Evolutionary conservation across 2,113 vertebrate genomes (phyloP), one percentile per base, ranked within the genome.

Genomic region (Boulengeromyrus knoepffleri): DNA sequence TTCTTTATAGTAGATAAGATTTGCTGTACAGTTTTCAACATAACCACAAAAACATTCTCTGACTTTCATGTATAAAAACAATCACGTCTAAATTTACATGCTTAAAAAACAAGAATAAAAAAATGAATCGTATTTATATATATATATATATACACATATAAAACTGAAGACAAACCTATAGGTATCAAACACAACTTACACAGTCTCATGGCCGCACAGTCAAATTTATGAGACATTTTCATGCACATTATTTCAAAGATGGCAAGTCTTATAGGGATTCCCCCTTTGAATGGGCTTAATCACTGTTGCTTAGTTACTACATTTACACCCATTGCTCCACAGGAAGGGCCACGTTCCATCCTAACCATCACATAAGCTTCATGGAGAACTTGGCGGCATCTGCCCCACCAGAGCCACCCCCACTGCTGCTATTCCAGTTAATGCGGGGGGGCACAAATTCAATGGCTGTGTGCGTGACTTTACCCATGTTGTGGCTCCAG

Each of bases 401-500:
- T 87, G 89, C 88, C 3, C 88, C 9, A 70, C 3, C 10, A 12
- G 62, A 91, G 52, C 93, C 93, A 0, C 94, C 90, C 6, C 92
- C 91, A 4, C 53, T 91, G 24, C 1, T 90, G 27, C 88, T 89
- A 90, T 24, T 91, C 12, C 86, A 89, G 90, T 21, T 91, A 17
- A 93, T 85, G 46, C 90, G 95, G 89, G 92, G 95, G 36, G 96
- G 95, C 42, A 97, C 96, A 3, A 97, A 97, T 3, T 97, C 96
- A 1, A 97, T 97, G 85, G 96, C 92, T 0, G 96, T 97, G 93
- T 96, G 97, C 92, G 97, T 97, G 91, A 97, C 94, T 46, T 95
- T 95, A 4, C 97, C 97, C 90, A 95, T 97, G 92, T 96, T 93
- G 85, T 97, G 97, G 91, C 96, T 97, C 97, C 97, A 98, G 80